Conservation (phyloP, 2,797 vertebrate species). For the Lithobates pipiens region DNA sequence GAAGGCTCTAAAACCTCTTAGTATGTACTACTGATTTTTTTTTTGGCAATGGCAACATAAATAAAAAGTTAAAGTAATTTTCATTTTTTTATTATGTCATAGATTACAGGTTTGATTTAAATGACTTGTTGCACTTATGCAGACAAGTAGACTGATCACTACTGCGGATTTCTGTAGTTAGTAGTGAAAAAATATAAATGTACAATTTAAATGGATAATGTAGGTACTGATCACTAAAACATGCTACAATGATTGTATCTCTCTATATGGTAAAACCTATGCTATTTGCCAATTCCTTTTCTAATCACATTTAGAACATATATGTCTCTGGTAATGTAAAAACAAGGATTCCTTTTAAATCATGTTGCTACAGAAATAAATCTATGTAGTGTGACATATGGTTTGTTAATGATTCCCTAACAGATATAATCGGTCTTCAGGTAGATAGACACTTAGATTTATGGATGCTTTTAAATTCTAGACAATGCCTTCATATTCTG, state of each 20-base stretch:
- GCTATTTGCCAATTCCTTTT: background rate
- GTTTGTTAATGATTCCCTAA: conserved; percentile 50
- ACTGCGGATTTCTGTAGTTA: too few species aligned
- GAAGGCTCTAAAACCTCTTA: too few species aligned
- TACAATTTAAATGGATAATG: too few species aligned
- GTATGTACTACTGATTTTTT: too few species aligned
- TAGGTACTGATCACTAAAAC: background rate
- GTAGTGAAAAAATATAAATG: too few species aligned
- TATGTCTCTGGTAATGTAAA: conserved; percentile 23
- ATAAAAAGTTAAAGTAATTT: too few species aligned
- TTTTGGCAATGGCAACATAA: too few species aligned
- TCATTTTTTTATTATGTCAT: too few species aligned
- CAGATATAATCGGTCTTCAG: conserved; percentile 52
- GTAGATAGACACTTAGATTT: conserved; percentile 47
- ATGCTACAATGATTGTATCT: background rate
- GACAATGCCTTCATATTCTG: conserved; percentile 40
- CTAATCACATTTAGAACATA: background rate
- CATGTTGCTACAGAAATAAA: conserved; percentile 30
- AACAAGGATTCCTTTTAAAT: conserved; percentile 15
- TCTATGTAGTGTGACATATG: conserved; percentile 40
- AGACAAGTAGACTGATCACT: too few species aligned
- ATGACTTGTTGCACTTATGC: too few species aligned
- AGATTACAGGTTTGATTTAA: too few species aligned
- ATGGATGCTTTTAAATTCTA: conserved; percentile 41
- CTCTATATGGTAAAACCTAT: background rate